Percentiles rank a stretch among this genome's conserved stretches.
These are phyloP conservation scores for Sesia apiformis DNA, from an alignment of 2,888 invertebrate species.

Conservation along the genomic window DNA sequence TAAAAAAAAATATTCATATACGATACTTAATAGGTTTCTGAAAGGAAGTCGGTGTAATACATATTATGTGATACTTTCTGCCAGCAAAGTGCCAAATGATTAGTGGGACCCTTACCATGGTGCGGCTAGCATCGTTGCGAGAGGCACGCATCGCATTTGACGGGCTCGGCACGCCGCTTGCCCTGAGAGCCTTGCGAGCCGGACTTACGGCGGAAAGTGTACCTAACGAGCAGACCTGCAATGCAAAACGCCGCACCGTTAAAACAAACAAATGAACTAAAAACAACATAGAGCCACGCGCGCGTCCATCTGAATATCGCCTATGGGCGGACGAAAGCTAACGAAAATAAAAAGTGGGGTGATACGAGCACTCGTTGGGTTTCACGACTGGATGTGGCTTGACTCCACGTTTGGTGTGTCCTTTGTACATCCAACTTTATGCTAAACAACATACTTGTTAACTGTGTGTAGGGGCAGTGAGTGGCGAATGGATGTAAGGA, in stretches of 20 bases:
- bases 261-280: conserved; percentile 64
- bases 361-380: conserved; percentile 37
- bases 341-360: conserved; percentile 50
- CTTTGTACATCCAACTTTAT: background rate
- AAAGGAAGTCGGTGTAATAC: background rate
- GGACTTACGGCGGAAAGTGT: conserved; percentile 76
- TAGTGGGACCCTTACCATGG: conserved; percentile 63
- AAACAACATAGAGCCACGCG: conserved; percentile 50
- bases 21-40: background rate
- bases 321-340: conserved; percentile 60
- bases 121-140: conserved; percentile 73
- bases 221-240: conserved; percentile 77
- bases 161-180: conserved; percentile 68
- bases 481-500: background rate
- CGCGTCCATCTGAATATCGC: conserved; percentile 71
- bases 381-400: conserved; percentile 54
- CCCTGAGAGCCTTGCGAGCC: conserved; percentile 70
- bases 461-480: background rate
- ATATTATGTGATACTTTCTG: conserved; percentile 25
- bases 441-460: background rate
- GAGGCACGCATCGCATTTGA: conserved; percentile 74
- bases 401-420: conserved; percentile 42
- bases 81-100: conserved; percentile 26
- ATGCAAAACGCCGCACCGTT: conserved; percentile 74
- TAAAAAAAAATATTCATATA: background rate